Evolutionary conservation across 2,888 invertebrate species (phyloP).

Genomic region (Leptinotarsa haldemani): DNA sequence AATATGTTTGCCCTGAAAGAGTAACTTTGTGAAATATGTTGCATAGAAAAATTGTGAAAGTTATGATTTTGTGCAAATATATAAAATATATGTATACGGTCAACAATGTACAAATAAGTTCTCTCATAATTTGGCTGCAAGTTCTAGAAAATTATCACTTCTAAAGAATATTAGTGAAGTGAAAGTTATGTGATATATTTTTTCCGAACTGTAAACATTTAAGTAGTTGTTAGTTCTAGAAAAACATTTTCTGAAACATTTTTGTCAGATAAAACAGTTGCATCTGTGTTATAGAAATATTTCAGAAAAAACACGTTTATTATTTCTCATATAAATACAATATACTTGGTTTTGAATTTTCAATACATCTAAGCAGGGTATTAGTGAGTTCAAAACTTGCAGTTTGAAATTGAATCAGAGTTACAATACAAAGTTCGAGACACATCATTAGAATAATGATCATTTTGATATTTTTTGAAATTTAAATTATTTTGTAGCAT

Average conservation of each 20-base stretch:
- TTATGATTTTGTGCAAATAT: slow-evolving; percentile 58
- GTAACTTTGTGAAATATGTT: slow-evolving; percentile 18
- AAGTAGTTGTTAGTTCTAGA: not conserved
- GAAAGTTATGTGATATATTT: slow-evolving; percentile 9
- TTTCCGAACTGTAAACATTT: slow-evolving; percentile 4
- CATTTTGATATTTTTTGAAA: not conserved
- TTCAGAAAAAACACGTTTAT: slow-evolving; percentile 11
- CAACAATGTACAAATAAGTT: slow-evolving; percentile 64
- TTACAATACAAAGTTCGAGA: slow-evolving; percentile 60
- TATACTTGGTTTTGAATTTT: slow-evolving; percentile 39
- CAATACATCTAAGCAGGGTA: slow-evolving; percentile 60
- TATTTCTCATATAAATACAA: slow-evolving; percentile 15
- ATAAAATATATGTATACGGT: slow-evolving; percentile 64
- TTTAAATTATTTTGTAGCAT: not conserved
- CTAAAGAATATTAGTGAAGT: slow-evolving; percentile 18
- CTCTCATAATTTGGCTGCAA: slow-evolving; percentile 53
- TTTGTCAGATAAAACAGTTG: not conserved
- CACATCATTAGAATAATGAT: slow-evolving; percentile 63
- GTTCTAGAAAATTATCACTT: slow-evolving; percentile 37
- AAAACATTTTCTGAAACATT: slow-evolving; percentile 10
- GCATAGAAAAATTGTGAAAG: slow-evolving; percentile 45
- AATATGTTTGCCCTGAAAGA: slow-evolving; percentile 10
- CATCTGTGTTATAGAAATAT: not conserved
- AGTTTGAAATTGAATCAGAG: slow-evolving; percentile 56
- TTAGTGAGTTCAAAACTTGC: slow-evolving; percentile 60